These are phyloP conservation scores for Celastrina argiolus DNA, from an alignment of 2,888 invertebrate genomes.

Conservation along the genomic window DNA sequence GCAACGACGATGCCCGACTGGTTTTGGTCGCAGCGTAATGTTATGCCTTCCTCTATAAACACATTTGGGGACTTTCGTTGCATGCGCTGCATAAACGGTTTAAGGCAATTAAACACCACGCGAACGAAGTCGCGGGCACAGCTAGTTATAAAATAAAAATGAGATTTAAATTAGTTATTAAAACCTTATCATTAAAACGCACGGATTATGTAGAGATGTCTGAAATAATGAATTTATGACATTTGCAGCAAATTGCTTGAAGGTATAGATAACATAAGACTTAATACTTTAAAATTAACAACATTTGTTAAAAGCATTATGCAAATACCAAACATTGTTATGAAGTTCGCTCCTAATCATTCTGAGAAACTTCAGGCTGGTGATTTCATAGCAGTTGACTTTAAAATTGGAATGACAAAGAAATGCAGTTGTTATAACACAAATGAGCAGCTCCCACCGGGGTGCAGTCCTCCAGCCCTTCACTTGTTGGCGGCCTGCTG, in stretches of 20 bases:
- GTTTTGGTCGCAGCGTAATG: too few species aligned
- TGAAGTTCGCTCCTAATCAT: background rate
- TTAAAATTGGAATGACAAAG: conserved; percentile 4
- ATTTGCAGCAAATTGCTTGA: conserved; percentile 1
- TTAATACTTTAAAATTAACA: background rate
- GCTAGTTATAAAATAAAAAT: background rate
- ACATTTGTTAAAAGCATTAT: background rate
- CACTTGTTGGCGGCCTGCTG: conserved; percentile 9
- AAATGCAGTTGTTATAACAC: conserved; percentile 5
- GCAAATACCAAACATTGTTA: background rate
- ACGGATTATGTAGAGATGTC: background rate
- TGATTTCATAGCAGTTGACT: conserved; percentile 1
- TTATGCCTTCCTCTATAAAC: too few species aligned
- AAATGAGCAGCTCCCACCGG: conserved; percentile 13
- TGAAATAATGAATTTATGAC: conserved; percentile 4
- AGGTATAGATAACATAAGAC: background rate
- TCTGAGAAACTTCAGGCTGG: background rate
- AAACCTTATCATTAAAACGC: background rate
- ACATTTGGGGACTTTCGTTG: too few species aligned
- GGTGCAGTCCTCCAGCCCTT: background rate
- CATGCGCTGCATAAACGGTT: too few species aligned
- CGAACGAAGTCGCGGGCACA: too few species aligned
- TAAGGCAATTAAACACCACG: too few species aligned
- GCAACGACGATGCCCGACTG: too few species aligned
- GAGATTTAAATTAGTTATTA: background rate